These are phyloP conservation scores for Pachycephala philippinensis DNA, from an alignment of 2,113 vertebrate genomes.

Conservation along the genomic window DNA sequence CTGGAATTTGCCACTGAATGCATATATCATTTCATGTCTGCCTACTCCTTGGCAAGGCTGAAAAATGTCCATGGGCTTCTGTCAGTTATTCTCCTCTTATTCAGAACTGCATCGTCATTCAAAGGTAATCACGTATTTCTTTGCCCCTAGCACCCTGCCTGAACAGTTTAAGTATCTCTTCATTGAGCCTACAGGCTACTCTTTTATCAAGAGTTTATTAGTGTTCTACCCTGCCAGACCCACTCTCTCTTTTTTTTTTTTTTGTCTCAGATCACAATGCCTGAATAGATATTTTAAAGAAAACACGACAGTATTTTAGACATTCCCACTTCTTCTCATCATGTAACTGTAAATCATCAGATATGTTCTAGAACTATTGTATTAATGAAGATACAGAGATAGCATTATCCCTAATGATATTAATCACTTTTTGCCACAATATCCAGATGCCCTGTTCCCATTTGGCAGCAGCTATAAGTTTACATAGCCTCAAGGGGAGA, in stretches of 20 bases:
- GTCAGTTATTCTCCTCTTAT: not conserved
- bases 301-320: not conserved
- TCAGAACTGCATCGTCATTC: not conserved
- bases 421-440: not conserved
- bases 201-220: conserved; percentile 41
- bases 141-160: not conserved
- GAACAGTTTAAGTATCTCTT: conserved; percentile 15
- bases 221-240: not conserved
- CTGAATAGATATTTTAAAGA: not conserved
- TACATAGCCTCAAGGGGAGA: not conserved
- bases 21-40: not conserved
- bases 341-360: not conserved
- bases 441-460: not conserved
- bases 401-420: not conserved
- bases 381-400: not conserved
- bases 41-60: not conserved
- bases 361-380: not conserved
- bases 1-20: not conserved
- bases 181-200: not conserved
- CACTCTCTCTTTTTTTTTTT: not conserved
- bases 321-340: not conserved
- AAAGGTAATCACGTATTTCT: conserved; percentile 1
- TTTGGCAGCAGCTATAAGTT: not conserved
- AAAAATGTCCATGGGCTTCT: not conserved
- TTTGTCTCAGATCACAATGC: not conserved